These are phyloP conservation scores for Dexiosoma caninum DNA, from an alignment of 2,888 invertebrate genomes.

Conservation along the genomic window DNA sequence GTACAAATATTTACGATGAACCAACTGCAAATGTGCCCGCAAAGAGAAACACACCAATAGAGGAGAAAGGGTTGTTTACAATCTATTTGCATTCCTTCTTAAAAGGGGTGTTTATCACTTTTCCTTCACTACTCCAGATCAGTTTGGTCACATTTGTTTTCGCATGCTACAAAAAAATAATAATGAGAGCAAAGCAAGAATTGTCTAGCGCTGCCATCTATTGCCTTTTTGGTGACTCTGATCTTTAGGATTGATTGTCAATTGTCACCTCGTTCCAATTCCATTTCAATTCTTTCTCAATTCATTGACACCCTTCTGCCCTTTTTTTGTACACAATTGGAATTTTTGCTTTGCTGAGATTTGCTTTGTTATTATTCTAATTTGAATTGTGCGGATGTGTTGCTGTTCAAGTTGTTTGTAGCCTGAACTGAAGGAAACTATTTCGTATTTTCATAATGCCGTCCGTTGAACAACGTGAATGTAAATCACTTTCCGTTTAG, in stretches of 20 bases:
- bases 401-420: slow-evolving; percentile 3
- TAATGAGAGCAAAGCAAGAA: slow-evolving; percentile 34
- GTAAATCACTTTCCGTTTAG: slow-evolving; percentile 55
- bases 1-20: neutral
- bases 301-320: neutral
- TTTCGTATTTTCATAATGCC: slow-evolving; percentile 49
- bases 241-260: neutral
- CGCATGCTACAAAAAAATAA: neutral
- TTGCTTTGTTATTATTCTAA: slow-evolving; percentile 40
- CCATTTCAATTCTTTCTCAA: slow-evolving; percentile 5
- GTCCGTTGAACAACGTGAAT: slow-evolving; percentile 30
- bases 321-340: slow-evolving; percentile 6
- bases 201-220: slow-evolving; percentile 40
- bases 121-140: neutral
- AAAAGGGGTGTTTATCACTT: neutral
- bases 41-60: neutral
- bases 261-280: neutral
- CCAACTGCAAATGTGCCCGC: slow-evolving; percentile 3
- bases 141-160: neutral
- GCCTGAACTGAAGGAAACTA: slow-evolving; percentile 50
- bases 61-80: slow-evolving; percentile 20
- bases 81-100: neutral
- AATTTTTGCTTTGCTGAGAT: slow-evolving; percentile 22
- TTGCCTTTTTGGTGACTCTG: neutral
- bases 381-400: slow-evolving; percentile 58